Percentiles rank a stretch among this genome's conserved stretches.
These are phyloP conservation scores for Argyrosomus japonicus DNA, from an alignment of 2,113 vertebrate species.

Conservation along the genomic window DNA sequence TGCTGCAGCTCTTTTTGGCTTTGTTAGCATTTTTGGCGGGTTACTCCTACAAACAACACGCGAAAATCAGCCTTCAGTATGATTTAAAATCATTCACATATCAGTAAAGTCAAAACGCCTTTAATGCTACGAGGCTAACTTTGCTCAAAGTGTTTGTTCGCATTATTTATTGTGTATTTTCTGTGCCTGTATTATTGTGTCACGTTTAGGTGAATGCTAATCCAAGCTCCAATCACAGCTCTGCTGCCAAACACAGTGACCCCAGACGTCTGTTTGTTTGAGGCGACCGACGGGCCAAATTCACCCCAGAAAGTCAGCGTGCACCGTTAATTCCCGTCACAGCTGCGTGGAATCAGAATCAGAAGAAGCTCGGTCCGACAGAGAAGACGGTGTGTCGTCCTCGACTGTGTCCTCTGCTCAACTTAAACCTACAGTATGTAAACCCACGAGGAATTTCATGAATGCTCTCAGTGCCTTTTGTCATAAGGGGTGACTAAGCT, in stretches of 20 bases:
- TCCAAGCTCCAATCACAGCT: not conserved
- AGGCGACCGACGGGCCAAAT: not conserved
- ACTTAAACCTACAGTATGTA: constrained; percentile 41
- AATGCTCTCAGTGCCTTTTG: constrained; percentile 46
- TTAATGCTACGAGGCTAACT: not conserved
- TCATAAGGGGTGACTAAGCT: constrained; percentile 56
- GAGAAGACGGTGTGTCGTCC: not conserved
- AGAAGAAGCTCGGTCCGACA: not conserved
- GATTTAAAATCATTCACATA: not conserved
- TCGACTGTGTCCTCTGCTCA: constrained; percentile 14
- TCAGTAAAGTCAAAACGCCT: not conserved
- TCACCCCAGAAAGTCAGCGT: not conserved
- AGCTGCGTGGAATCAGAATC: not conserved
- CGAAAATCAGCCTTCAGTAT: not conserved
- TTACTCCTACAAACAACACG: not conserved
- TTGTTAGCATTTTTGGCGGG: no score
- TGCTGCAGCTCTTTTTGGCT: not conserved
- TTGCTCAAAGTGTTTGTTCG: not conserved
- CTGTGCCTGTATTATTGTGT: not conserved
- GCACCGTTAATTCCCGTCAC: not conserved
- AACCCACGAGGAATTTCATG: constrained; percentile 46
- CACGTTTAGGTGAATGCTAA: not conserved
- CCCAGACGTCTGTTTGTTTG: not conserved
- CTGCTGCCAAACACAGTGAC: not conserved
- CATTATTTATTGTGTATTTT: not conserved